Evolutionary conservation across 2,113 vertebrate genomes (phyloP).

Genomic region (Oxygymnocypris stewartii): DNA sequence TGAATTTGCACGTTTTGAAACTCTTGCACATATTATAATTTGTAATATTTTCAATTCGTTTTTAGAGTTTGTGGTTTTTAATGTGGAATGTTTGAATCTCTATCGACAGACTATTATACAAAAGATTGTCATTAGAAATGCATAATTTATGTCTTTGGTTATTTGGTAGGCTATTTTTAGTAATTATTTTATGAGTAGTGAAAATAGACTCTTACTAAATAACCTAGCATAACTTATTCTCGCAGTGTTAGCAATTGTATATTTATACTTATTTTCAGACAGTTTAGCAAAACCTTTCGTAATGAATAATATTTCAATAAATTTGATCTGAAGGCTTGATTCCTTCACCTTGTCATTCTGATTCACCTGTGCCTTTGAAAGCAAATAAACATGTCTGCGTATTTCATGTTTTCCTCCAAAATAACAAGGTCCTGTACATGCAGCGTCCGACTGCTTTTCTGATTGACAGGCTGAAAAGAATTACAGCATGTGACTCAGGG

Average conservation of each 20-base stretch:
- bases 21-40: not conserved
- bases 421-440: not conserved
- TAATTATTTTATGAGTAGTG: not conserved
- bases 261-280: not conserved
- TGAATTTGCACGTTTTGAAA: not conserved
- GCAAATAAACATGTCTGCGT: not conserved
- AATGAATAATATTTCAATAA: not conserved
- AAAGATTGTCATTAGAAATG: not conserved
- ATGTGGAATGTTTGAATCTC: not conserved
- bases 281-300: not conserved
- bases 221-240: not conserved
- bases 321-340: not conserved
- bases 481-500: not conserved
- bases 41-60: not conserved
- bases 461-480: constrained; percentile 31
- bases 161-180: not conserved
- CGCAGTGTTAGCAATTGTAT: not conserved
- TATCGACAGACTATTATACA: not conserved
- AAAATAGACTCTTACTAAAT: not conserved
- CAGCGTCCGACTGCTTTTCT: not conserved
- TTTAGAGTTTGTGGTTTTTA: not conserved
- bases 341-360: not conserved
- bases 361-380: not conserved
- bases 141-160: not conserved
- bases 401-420: constrained; percentile 5